Conservation (phyloP, 2,113 vertebrate genomes). For the Microtus ochrogaster region DNA sequence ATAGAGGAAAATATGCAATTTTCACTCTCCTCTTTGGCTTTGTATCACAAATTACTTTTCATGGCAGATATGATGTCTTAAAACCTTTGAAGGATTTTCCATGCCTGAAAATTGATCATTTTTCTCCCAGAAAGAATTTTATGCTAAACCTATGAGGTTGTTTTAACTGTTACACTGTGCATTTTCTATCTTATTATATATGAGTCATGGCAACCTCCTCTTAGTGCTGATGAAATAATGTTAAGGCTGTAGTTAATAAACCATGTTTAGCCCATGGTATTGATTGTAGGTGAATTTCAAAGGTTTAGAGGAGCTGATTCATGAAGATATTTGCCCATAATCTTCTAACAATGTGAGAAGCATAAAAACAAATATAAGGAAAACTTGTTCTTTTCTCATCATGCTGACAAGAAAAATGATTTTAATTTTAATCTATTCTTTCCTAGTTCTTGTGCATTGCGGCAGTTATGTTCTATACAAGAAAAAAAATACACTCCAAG, state of each 20-base stretch:
- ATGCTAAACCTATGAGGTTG: neutral
- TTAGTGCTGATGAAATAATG: slow-evolving; percentile 14
- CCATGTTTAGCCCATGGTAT: neutral
- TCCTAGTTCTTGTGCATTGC: neutral
- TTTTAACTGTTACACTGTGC: slow-evolving; percentile 4
- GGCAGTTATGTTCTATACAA: neutral
- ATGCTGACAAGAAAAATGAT: slow-evolving; percentile 15
- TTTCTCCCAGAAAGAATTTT: slow-evolving; percentile 47
- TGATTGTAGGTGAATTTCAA: slow-evolving; percentile 18
- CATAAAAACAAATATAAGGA: neutral
- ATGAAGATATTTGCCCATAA: slow-evolving; percentile 12
- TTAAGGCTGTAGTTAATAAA: neutral
- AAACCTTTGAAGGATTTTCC: slow-evolving; percentile 59
- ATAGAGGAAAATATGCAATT: slow-evolving; percentile 18
- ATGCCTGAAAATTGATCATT: slow-evolving; percentile 61
- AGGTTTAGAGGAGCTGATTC: slow-evolving; percentile 21
- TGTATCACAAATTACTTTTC: slow-evolving; percentile 55
- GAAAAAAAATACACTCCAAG: neutral
- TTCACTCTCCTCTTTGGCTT: slow-evolving; percentile 41
- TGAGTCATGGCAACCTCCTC: neutral
- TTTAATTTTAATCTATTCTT: slow-evolving; percentile 14
- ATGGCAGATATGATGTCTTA: slow-evolving; percentile 49
- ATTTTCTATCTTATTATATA: slow-evolving; percentile 8
- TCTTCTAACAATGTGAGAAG: neutral
- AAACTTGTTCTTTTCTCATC: neutral